phyloP scores from a whole-genome alignment of 2,113 vertebrate genomes.

The Psilopogon haemacephalus region DNA sequence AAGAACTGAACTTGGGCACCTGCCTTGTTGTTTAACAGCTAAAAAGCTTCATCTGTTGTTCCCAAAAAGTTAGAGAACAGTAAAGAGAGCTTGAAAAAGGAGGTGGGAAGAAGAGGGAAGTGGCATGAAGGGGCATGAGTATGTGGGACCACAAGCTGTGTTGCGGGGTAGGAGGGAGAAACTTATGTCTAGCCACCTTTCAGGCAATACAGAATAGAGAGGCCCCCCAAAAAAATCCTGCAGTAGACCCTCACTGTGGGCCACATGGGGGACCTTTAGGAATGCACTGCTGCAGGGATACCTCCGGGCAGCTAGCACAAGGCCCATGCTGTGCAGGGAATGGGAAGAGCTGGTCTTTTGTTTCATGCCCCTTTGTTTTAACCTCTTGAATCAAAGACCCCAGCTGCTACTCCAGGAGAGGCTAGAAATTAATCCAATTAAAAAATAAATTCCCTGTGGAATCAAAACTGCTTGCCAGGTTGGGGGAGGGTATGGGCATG shows the following conservation, averaged over 20 bases:
- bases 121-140: background rate
- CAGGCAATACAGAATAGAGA: background rate
- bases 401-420: constrained; percentile 51
- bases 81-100: background rate
- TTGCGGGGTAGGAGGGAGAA: background rate
- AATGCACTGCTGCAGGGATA: background rate
- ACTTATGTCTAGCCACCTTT: background rate
- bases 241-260: background rate
- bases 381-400: constrained; percentile 61
- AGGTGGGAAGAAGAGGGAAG: background rate
- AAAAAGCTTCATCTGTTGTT: background rate
- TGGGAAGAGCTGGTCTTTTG: constrained; percentile 50
- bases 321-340: background rate
- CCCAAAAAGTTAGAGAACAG: background rate
- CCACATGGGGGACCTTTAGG: background rate
- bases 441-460: constrained; percentile 54
- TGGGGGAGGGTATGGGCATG: background rate
- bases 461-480: background rate
- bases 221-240: background rate
- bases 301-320: background rate
- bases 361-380: constrained; percentile 62
- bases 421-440: constrained; percentile 66
- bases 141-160: background rate
- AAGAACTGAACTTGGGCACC: background rate
- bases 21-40: background rate